phyloP scores from a whole-genome alignment of 2,797 vertebrate species.

The Sebastes itinus region DNA sequence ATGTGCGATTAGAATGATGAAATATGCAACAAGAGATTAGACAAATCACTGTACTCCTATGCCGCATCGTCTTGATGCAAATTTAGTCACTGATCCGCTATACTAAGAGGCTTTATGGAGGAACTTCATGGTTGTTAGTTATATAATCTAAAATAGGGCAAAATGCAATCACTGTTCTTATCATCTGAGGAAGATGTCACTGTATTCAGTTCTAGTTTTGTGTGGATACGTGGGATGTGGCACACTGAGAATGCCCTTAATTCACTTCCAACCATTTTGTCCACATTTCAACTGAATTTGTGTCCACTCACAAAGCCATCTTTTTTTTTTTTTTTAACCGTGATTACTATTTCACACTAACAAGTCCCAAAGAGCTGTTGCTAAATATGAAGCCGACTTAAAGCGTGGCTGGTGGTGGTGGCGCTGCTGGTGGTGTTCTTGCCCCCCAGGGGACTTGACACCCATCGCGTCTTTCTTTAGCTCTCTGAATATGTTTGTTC shows the following conservation, averaged over 20 bases:
- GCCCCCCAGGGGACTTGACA: conserved; percentile 61
- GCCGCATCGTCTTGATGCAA: conserved; percentile 81
- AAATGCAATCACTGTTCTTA: conserved; percentile 82
- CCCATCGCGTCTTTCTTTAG: conserved; percentile 72
- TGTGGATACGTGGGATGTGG: conserved; percentile 59
- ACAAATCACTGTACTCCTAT: conserved; percentile 81
- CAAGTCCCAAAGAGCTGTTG: conserved; percentile 33
- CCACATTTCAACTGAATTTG: conserved; percentile 65
- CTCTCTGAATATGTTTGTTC: conserved; percentile 75
- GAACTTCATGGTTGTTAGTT: conserved; percentile 86
- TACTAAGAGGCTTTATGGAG: conserved; percentile 86
- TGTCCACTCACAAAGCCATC: conserved; percentile 63
- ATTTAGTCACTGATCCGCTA: conserved; percentile 83
- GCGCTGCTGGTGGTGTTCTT: conserved; percentile 52
- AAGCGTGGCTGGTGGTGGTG: conserved; percentile 52
- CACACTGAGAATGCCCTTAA: conserved; percentile 58
- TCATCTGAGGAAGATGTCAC: conserved; percentile 75
- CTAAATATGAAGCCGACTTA: conserved; percentile 50
- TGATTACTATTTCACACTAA: conserved; percentile 51
- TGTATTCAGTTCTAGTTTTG: conserved; percentile 62
- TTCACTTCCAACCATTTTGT: conserved; percentile 70
- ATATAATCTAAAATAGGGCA: conserved; percentile 83
- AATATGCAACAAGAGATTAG: conserved; percentile 86
- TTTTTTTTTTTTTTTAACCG: conserved; percentile 30
- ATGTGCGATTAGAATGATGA: conserved; percentile 76